phyloP scores from a whole-genome alignment of 2,797 vertebrate species.

The Botia kubotai region DNA sequence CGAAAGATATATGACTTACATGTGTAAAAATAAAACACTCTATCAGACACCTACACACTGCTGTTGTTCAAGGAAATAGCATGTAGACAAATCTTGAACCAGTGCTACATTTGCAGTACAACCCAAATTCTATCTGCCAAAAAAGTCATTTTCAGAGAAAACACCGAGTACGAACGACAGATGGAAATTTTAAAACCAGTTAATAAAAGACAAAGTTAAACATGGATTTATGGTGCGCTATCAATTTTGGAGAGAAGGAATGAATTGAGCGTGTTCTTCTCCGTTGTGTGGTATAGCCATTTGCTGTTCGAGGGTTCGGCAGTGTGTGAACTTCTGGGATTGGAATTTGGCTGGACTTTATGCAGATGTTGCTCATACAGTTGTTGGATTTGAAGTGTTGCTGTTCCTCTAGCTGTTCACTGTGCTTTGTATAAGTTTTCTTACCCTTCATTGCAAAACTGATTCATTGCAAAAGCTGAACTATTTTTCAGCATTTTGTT shows the following conservation, averaged over 20 bases:
- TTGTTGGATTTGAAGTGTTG: conserved; percentile 44
- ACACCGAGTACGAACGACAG: conserved; percentile 1
- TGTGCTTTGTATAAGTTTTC: conserved; percentile 45
- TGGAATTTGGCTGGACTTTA: conserved; percentile 48
- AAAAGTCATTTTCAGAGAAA: conserved; percentile 29
- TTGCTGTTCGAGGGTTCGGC: conserved; percentile 27
- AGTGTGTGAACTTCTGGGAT: conserved; percentile 48
- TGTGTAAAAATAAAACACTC: conserved; percentile 57
- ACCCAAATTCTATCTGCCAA: background rate
- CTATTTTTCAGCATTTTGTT: conserved; percentile 13
- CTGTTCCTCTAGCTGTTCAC: conserved; percentile 53
- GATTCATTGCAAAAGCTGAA: background rate
- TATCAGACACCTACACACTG: conserved; percentile 39
- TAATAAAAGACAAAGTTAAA: background rate
- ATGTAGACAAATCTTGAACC: conserved; percentile 19
- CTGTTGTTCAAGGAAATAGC: conserved; percentile 42
- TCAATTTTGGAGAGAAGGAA: conserved; percentile 15
- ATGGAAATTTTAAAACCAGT: conserved; percentile 32
- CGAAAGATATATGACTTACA: conserved; percentile 57
- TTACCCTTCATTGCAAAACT: conserved; percentile 19
- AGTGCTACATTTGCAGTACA: conserved; percentile 1
- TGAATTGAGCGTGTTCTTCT: conserved; percentile 29
- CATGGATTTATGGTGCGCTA: background rate
- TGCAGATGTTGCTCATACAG: conserved; percentile 59
- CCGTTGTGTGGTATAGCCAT: conserved; percentile 42